Base-by-base conservation (phyloP, 2,797 vertebrate species). In the Petrocephalus sullivani region DNA sequence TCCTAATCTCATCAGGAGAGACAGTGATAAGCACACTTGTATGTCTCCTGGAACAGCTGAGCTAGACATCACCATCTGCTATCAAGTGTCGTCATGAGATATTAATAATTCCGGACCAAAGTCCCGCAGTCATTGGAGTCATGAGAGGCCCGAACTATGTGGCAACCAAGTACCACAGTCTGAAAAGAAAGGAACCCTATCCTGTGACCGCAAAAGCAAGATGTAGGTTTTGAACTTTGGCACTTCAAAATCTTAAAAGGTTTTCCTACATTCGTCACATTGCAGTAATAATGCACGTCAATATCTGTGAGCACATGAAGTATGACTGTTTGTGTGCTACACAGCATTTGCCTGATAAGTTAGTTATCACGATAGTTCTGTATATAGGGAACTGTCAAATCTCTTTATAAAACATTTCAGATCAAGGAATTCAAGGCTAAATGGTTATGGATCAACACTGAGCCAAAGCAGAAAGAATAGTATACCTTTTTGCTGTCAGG, bases 41-140 rank as follows among this genome's bases (percentile, higher is more conserved):
- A 10, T 53, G 9, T 82, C 78, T 41, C 46, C 10, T 2, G 21
- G 41, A 83, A 53, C 49, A 83, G 46, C 51, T 83, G 9, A 83
- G 46, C 21, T 49, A 49, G 37, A 23, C 49, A 28, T 46, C 57
- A 14, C 8, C 21, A 57, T 49, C 57, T 23, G 56, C 67, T 41
- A 60, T 83, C 64, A 71, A 51, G n/a, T 56, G 1, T 58, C 81
- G 51, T 88, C 64, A 83, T 21, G 28, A 86, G 21, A 78, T 33
- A 64, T 86, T 86, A 86, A 78, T 89, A 86, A 89, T 86, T 86
- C 88, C 86, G 88, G 84, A 89, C 54, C 85, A 53, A 89, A 87
- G 64, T 89, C 88, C 54, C 53, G n/a, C 64, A 28, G 49, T 78
- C 64, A 86, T 57, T 81, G 33, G n/a, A 58, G 64, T 37, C 57